Evolutionary conservation across 2,113 vertebrate genomes (phyloP).

Genomic region (Pygoscelis antarcticus): DNA sequence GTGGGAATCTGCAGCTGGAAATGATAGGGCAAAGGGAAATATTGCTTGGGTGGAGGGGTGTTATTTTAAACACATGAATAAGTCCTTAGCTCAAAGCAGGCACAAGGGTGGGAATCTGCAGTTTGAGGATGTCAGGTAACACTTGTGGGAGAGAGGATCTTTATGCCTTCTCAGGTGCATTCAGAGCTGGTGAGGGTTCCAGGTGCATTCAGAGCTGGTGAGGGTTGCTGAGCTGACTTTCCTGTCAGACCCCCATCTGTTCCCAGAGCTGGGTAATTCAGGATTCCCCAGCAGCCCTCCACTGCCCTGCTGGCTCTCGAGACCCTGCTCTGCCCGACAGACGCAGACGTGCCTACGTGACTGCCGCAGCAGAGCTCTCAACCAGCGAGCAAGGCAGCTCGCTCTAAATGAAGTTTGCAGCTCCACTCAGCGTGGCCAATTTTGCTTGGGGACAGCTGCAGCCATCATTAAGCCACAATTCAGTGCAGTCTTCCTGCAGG

Average conservation of each 20-base stretch:
- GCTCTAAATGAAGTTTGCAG: background rate
- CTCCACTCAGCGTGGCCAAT: background rate
- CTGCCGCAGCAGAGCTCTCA: fast-evolving
- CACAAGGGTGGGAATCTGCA: background rate
- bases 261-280: background rate
- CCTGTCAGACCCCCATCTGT: background rate
- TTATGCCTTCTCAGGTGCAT: background rate
- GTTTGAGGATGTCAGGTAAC: background rate
- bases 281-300: background rate
- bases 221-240: background rate
- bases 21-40: slow-evolving; percentile 48
- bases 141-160: background rate
- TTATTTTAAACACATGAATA: slow-evolving; percentile 41
- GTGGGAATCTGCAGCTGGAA: slow-evolving; percentile 68
- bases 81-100: slow-evolving; percentile 10
- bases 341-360: fast-evolving
- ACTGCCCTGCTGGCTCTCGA: background rate
- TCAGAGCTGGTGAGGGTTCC: background rate
- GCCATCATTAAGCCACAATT: background rate
- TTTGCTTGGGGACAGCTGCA: background rate
- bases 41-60: background rate
- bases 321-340: background rate
- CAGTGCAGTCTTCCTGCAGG: background rate
- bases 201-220: background rate
- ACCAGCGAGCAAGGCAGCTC: background rate